Evolutionary conservation across 2,797 vertebrate genomes (phyloP).

Genomic region (Dicrostonyx torquatus): DNA sequence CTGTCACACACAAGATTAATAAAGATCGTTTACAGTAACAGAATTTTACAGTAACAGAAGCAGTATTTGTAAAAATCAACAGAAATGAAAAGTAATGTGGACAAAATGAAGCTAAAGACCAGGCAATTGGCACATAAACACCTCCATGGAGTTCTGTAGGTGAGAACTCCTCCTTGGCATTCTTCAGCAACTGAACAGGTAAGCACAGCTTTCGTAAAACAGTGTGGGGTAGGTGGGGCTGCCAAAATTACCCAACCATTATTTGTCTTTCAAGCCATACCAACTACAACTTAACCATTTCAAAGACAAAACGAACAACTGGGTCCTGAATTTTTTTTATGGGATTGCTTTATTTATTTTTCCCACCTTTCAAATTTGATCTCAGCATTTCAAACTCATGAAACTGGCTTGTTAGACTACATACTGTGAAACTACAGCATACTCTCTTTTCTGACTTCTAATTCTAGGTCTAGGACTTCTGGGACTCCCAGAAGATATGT

Average conservation of each 20-base stretch:
- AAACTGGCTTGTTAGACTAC: neutral
- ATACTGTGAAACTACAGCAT: neutral
- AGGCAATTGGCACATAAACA: neutral
- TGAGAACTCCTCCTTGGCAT: neutral
- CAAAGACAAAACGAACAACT: slow-evolving; percentile 45
- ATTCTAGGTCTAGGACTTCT: slow-evolving; percentile 41
- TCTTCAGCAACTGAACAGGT: slow-evolving; percentile 40
- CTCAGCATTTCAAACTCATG: neutral
- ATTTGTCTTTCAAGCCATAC: slow-evolving; percentile 24
- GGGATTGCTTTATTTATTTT: neutral
- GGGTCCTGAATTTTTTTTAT: slow-evolving; percentile 19
- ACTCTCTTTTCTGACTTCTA: slow-evolving; percentile 5
- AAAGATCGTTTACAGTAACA: slow-evolving; percentile 21
- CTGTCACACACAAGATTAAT: slow-evolving; percentile 4
- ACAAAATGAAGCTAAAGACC: slow-evolving; percentile 46
- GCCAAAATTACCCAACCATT: neutral
- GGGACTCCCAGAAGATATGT: neutral
- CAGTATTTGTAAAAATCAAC: slow-evolving; percentile 53
- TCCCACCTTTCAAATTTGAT: neutral
- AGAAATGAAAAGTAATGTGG: slow-evolving; percentile 43
- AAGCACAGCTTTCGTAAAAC: slow-evolving; percentile 52
- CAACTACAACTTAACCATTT: slow-evolving; percentile 5
- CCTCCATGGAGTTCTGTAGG: slow-evolving; percentile 12
- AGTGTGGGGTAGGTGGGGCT: neutral
- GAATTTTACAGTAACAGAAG: neutral